Percentiles rank a stretch among this genome's conserved stretches.
phyloP scores from a whole-genome alignment of 2,888 invertebrate genomes.

The Rotaria macrura region DNA sequence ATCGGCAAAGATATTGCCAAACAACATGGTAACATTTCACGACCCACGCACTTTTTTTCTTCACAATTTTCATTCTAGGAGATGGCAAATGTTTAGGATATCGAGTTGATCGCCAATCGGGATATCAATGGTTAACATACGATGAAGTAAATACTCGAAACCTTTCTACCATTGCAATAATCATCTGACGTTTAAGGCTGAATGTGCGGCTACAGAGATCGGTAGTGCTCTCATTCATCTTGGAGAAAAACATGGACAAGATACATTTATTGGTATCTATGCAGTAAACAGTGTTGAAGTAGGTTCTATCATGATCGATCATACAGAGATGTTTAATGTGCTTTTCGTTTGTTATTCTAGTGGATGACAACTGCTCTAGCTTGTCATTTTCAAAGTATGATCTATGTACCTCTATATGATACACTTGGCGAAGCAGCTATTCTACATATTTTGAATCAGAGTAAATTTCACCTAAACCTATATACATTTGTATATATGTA shows the following conservation, averaged over 20 bases:
- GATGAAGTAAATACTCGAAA: neutral
- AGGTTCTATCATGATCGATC: neutral
- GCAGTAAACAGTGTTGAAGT: constrained; percentile 77
- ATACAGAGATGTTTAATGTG: too few relatives aligned
- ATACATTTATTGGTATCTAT: constrained; percentile 75
- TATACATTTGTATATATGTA: too few relatives aligned
- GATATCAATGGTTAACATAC: neutral
- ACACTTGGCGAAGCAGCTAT: constrained; percentile 30
- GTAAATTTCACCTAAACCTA: too few relatives aligned
- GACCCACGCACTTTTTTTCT: neutral
- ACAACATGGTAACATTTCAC: neutral
- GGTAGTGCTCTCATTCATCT: constrained; percentile 73
- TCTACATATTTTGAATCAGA: constrained; percentile 30
- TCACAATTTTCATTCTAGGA: neutral
- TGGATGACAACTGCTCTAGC: constrained; percentile 28
- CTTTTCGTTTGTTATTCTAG: neutral
- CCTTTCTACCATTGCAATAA: neutral
- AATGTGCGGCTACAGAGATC: constrained; percentile 65
- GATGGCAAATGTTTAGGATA: neutral
- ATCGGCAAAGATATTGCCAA: neutral
- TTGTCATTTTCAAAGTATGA: constrained; percentile 28
- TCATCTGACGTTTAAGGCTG: neutral
- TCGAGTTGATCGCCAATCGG: neutral
- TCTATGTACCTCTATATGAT: constrained; percentile 32
- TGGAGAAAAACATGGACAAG: constrained; percentile 55